Base-by-base conservation (phyloP, 2,888 invertebrate species). In the Ophion ellenae region DNA sequence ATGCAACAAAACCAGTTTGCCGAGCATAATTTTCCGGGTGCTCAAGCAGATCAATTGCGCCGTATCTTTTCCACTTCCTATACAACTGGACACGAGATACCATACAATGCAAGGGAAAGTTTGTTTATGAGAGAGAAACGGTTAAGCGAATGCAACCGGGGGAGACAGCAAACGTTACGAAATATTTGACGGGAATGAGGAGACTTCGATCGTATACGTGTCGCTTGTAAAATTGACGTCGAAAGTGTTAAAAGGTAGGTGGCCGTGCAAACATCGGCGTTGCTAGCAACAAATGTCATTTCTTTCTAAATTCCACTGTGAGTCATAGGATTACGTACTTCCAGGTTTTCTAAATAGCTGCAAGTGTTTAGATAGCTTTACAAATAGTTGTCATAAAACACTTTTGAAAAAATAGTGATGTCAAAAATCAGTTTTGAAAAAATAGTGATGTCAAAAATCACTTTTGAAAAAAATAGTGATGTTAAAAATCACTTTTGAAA, bases 231-330 rank as follows among this genome's bases (percentile, higher is more conserved):
- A 73, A 85, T 64, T 11, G 24, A 57, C 63, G 63, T 14, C 3
- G 14, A 45, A 82, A 59, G 74, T 76, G 79, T 61, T 75, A 78
- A 85, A 79, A 63, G 63, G 74, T 69, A 45, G 75, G 61, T 36
- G 14, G 9, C 73, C 24, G 20, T 47, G 45, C 63, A 75, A 75
- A 75, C 45, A 63, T 75, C 20, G 24, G 45, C 32, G 40, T 20
- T 28, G 63, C 67, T 67, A 81, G 82, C 75, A 70, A 85, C 73
- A 74, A 78, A 84, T 76, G 73, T 64, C 11, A 71, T 28, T 71
- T 67, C 14, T 76, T 73, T 20, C 40, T 59, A 76, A 59, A 76
- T 28, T 20, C 67, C 10, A 61, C 64, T 24, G 61, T 11, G 76
- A 6, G 80, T n/a, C 66, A 61, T 53, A 14, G 40, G 71, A 67